Evolutionary conservation across 2,113 vertebrate species (phyloP).

Genomic region (Eulacestoma nigropectus): DNA sequence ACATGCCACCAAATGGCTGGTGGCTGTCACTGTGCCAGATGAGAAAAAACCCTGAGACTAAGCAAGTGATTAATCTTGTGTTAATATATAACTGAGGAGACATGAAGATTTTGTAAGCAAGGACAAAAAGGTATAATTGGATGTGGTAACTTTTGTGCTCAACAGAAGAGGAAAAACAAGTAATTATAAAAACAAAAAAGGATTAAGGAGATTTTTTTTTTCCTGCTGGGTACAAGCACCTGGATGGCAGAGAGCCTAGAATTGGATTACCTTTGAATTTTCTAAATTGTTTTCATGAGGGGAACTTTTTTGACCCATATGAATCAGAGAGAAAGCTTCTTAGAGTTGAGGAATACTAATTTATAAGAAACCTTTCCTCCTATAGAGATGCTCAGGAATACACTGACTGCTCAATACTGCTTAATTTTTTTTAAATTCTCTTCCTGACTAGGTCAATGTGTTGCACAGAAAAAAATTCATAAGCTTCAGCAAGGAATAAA

Average conservation of each 20-base stretch:
- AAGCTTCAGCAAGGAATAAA: neutral
- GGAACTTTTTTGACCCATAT: conserved; percentile 13
- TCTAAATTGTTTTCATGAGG: conserved; percentile 26
- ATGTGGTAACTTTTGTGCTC: conserved; percentile 1
- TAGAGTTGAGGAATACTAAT: neutral
- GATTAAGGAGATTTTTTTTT: conserved; percentile 43
- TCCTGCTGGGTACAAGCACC: conserved; percentile 47
- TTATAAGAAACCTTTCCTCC: neutral
- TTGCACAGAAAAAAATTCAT: neutral
- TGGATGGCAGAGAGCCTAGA: conserved; percentile 60
- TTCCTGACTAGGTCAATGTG: neutral
- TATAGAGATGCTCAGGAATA: neutral
- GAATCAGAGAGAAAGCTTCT: neutral
- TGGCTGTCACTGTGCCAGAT: neutral
- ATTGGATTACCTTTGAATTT: conserved; percentile 53
- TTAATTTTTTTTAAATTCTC: neutral
- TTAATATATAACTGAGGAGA: conserved; percentile 23
- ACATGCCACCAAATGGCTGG: neutral
- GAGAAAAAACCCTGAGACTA: neutral
- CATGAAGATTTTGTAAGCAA: conserved; percentile 1
- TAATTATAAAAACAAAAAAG: conserved; percentile 51
- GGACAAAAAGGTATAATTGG: conserved; percentile 20
- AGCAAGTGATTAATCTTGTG: conserved; percentile 20
- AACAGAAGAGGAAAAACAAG: conserved; percentile 13
- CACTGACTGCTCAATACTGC: neutral